Evolutionary conservation across 1,140 invertebrate species (phyloP).

Genomic region (Drosophila mayri): DNA sequence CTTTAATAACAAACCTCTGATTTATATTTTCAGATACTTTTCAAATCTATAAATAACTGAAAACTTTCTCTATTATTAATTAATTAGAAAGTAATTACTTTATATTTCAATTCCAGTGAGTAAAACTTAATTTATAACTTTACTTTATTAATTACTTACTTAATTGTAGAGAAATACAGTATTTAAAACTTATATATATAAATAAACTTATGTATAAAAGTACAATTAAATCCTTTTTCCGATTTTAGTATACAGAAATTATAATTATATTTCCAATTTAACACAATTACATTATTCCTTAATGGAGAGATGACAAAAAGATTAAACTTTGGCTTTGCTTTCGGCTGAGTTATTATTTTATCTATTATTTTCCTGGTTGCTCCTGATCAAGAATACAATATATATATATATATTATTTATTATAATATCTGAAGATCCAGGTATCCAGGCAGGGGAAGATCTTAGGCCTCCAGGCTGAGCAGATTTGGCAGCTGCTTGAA

Average conservation of each 20-base stretch:
- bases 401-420: no score
- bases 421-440: no score
- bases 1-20: background rate
- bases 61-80: background rate
- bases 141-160: no score
- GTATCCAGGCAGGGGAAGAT: no score
- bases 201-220: no score
- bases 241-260: no score
- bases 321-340: background rate
- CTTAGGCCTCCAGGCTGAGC: no score
- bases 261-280: background rate
- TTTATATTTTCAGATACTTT: background rate
- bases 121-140: background rate
- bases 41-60: background rate
- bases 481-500: no score
- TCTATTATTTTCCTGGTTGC: no score
- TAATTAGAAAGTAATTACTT: background rate
- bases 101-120: background rate
- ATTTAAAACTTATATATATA: no score
- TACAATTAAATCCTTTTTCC: background rate
- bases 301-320: background rate
- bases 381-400: no score
- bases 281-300: background rate
- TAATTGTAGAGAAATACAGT: background rate
- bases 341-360: no score